Base-by-base conservation (phyloP, 2,888 invertebrate species). In the Sphaerophoria rueppellii region DNA sequence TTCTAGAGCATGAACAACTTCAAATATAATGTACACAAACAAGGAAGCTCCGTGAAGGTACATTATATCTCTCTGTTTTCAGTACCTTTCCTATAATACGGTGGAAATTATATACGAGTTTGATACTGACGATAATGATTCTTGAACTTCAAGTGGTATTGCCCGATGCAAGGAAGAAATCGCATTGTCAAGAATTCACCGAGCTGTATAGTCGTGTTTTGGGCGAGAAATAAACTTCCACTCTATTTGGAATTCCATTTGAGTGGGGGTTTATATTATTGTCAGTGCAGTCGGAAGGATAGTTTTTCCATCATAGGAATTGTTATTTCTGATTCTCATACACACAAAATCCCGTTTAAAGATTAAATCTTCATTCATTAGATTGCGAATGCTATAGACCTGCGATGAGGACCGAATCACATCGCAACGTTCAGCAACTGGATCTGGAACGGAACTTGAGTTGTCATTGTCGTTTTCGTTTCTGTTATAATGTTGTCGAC, bases 51-150 rank as follows among this genome's bases (percentile, higher is more conserved):
- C 63, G 35, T 40, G 40, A 7, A 40, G 7, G 6, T 52, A 75
- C 52, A 70, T 35, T 50, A 37, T 34, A 58, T 5, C 24, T 24
- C 24, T 52, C 34, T 58, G 52, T 52, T 43, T 57, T 57, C 63
- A 48, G 70, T 63, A 40, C 48, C 61, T 55, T 9, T 2, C 75
- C 63, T 75, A 74, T 70, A 57, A 12, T 43, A 43, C 75, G 57
- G 24, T 24, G 60, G 50, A 69, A 54, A 69, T 7, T 9, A 5
- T 43, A 57, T 2, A 24, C 24, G 24, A 24, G 24, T 24, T 24
- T 80, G 61, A 61, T 73, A 60, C 58, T 79, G 74, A 79, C 40
- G 61, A 79, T 80, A 70, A 74, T 75, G 80, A 70, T 75, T 75
- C 80, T 80, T 75, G 70, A 80, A 63, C 50, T 75, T 80, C 75